Evolutionary conservation across 2,113 vertebrate species (phyloP), one percentile per base, ranked within the genome.

Genomic region (Ahaetulla prasina): DNA sequence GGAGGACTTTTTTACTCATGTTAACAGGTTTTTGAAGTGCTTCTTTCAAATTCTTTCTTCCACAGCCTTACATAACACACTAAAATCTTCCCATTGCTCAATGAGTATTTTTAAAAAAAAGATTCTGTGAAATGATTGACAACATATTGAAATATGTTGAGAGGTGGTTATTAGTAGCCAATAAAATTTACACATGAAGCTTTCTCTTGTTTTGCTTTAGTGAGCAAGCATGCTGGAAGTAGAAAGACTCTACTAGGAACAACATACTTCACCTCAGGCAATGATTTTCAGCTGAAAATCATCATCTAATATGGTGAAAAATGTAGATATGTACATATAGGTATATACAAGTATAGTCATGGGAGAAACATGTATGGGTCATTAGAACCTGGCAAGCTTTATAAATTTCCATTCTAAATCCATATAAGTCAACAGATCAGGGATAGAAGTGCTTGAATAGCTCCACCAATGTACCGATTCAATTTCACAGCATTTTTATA

Each of bases 201-300:
- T 4, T 12, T 54, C 22, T 88, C 63, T 85, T 45, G 10, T 52
- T 68, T 54, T 93, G 25, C 85, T 88, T 43, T 43, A 87, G 22
- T 8, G 25, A 93, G 92, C 89, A 35, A 95, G 60, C 85, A 93
- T 1, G 90, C 25, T 9, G 47, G 4, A 10, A 94, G 92, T 94
- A 45, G 89, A 94, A 96, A 93, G 88, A 88, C 8, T 92, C 63
- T 57, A 47, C 87, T 85, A 95, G 90, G 89, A 94, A 91, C 94
- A 93, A 95, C 10, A 92, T 93, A 20, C 7, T 20, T 8, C n/a
- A 39, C 68, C n/a, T 74, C 68, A 90, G 45, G 5, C 9, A 27
- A 35, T 45, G 43, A 30, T 18, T 53, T 12, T 23, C 50, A 55
- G n/a, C 3, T 91, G 49, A 12, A 50, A 50, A 12, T 50, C 50